Conservation (phyloP, 2,113 vertebrate genomes). For the Sinocyclocheilus rhinocerous region DNA sequence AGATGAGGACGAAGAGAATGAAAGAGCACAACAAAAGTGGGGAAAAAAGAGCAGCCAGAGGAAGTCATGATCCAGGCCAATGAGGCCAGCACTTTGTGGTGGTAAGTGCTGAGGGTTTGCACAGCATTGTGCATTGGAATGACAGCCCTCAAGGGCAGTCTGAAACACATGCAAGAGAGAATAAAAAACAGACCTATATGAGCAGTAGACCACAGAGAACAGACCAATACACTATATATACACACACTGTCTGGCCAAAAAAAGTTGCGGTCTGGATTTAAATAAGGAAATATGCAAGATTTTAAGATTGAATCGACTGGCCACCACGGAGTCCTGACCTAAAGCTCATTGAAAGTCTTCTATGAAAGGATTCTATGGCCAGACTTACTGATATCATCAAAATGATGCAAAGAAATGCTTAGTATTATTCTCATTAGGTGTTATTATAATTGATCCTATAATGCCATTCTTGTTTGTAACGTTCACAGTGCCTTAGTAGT, state of each 20-base stretch:
- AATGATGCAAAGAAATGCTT: neutral
- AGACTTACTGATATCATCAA: neutral
- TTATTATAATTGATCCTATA: neutral
- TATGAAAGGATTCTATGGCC: no score
- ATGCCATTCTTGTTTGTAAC: neutral
- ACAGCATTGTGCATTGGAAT: conserved; percentile 49
- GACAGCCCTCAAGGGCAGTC: conserved; percentile 40
- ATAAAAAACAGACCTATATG: conserved; percentile 13
- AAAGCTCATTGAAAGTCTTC: no score
- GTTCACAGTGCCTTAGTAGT: neutral
- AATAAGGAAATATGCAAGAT: neutral
- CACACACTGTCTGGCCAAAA: neutral
- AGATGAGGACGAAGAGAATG: conserved; percentile 64
- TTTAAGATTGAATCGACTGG: no score
- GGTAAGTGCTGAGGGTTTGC: conserved; percentile 47
- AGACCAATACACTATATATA: neutral
- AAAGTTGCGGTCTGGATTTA: neutral
- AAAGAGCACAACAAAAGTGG: conserved; percentile 54
- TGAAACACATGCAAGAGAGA: neutral
- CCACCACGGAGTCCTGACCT: no score
- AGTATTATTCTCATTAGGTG: neutral
- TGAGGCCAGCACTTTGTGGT: conserved; percentile 41
- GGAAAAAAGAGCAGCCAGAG: conserved; percentile 50
- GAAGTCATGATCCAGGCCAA: conserved; percentile 32
- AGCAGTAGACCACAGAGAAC: neutral